Percentiles rank a stretch among this genome's conserved stretches.
Evolutionary conservation across 2,888 invertebrate species (phyloP).

Genomic region (Fragum fragum): DNA sequence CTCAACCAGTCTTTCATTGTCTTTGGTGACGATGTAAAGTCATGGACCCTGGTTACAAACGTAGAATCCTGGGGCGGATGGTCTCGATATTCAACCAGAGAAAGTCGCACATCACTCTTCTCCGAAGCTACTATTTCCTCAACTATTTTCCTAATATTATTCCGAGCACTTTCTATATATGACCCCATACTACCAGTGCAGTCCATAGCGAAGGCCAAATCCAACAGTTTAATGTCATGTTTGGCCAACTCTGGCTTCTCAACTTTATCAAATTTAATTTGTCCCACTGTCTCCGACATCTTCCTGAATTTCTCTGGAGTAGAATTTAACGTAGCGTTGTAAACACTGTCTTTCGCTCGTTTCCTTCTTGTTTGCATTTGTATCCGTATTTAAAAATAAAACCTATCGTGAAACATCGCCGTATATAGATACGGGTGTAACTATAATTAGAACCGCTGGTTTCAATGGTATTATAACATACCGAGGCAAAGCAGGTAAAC

Average conservation of each 20-base stretch:
- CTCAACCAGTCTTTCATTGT: conserved; percentile 82
- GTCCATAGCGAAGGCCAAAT: conserved; percentile 85
- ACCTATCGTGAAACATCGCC: background rate
- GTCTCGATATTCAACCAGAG: conserved; percentile 84
- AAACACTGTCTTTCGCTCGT: conserved; percentile 13
- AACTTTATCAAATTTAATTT: conserved; percentile 23
- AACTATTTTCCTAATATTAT: conserved; percentile 81
- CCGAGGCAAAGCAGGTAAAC: background rate
- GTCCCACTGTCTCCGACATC: conserved; percentile 23
- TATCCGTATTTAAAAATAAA: background rate
- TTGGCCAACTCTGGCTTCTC: conserved; percentile 69
- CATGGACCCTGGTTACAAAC: conserved; percentile 81
- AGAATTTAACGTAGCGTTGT: conserved; percentile 22
- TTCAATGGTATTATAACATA: background rate
- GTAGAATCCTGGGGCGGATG: conserved; percentile 82
- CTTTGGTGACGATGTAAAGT: conserved; percentile 80
- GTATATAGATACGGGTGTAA: background rate
- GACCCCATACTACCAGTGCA: conserved; percentile 84
- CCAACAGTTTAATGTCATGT: conserved; percentile 78
- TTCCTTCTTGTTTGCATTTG: conserved; percentile 12
- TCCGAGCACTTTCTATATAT: conserved; percentile 79
- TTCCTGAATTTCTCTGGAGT: conserved; percentile 13
- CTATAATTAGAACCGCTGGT: background rate
- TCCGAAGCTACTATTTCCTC: conserved; percentile 82
- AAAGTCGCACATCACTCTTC: conserved; percentile 80